A percentile compares a stretch with the other conserved stretches of the same genome.
Evolutionary conservation across 2,797 vertebrate species (phyloP).

Genomic region (Cheirogaleus major): DNA sequence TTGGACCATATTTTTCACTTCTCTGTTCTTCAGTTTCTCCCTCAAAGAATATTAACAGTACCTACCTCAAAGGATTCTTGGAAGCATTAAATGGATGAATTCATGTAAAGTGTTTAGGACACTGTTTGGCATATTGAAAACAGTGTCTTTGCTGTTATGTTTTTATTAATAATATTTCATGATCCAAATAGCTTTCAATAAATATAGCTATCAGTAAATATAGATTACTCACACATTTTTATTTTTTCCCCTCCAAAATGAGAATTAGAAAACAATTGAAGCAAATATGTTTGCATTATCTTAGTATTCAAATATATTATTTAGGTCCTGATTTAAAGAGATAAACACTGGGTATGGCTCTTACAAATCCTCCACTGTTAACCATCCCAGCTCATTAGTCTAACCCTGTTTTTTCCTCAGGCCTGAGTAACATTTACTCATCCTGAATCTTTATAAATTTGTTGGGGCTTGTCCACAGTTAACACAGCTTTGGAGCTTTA

Average conservation of each 20-base stretch:
- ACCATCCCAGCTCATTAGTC: not conserved
- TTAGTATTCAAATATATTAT: constrained; percentile 19
- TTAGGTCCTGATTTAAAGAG: constrained; percentile 39
- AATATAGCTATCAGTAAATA: not conserved
- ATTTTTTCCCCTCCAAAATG: constrained; percentile 2
- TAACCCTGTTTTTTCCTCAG: constrained; percentile 54
- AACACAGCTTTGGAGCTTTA: constrained; percentile 29
- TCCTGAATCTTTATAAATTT: constrained; percentile 24
- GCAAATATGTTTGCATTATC: not conserved
- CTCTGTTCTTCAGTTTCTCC: not conserved
- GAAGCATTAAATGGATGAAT: not conserved
- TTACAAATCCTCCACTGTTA: not conserved
- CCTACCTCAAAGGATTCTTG: not conserved
- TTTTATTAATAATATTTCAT: constrained; percentile 26
- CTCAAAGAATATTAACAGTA: not conserved
- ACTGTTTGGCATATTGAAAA: not conserved
- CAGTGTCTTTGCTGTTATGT: not conserved
- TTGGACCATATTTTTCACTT: not conserved
- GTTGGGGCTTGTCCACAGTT: constrained; percentile 45
- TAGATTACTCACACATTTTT: not conserved
- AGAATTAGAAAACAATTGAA: constrained; percentile 29
- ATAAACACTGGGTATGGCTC: not conserved
- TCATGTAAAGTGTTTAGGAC: not conserved
- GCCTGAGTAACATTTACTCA: constrained; percentile 54
- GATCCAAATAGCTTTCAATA: not conserved